These are phyloP conservation scores for Falco berigora DNA, from an alignment of 2,797 vertebrate genomes.

Conservation along the genomic window DNA sequence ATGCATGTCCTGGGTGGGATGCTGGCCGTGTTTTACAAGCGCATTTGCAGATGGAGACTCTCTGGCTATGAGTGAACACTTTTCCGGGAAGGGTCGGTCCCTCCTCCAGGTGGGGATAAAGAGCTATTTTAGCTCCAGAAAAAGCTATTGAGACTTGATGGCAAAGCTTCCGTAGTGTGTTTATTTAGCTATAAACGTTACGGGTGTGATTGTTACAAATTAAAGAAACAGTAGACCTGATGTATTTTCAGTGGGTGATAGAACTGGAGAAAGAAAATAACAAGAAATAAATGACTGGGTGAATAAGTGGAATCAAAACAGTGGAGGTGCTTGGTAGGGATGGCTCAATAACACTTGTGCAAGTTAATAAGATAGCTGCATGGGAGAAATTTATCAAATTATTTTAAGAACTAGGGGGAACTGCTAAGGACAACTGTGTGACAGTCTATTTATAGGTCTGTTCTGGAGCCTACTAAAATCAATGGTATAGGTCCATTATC, in stretches of 20 bases:
- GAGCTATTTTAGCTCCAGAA: neutral
- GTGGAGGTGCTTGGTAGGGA: neutral
- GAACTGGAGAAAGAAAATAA: neutral
- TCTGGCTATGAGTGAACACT: neutral
- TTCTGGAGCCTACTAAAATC: neutral
- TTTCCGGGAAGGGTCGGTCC: neutral
- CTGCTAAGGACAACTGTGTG: neutral
- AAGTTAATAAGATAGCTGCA: neutral
- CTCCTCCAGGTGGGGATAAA: constrained; percentile 34
- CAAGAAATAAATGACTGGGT: neutral
- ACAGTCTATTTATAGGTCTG: neutral
- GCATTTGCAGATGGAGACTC: neutral
- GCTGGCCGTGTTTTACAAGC: neutral
- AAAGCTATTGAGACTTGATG: neutral
- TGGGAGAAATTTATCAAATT: neutral
- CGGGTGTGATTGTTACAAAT: neutral
- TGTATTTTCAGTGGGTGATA: neutral
- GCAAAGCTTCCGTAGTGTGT: neutral
- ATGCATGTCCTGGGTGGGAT: neutral
- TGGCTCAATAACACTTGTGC: neutral
- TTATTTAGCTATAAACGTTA: neutral
- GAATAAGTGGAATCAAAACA: neutral
- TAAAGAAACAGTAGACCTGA: neutral
- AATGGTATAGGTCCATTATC: neutral
- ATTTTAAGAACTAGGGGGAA: neutral